Percentiles rank a stretch among this genome's conserved stretches.
Evolutionary conservation across 2,888 invertebrate genomes (phyloP).

Genomic region (Eurois occulta): DNA sequence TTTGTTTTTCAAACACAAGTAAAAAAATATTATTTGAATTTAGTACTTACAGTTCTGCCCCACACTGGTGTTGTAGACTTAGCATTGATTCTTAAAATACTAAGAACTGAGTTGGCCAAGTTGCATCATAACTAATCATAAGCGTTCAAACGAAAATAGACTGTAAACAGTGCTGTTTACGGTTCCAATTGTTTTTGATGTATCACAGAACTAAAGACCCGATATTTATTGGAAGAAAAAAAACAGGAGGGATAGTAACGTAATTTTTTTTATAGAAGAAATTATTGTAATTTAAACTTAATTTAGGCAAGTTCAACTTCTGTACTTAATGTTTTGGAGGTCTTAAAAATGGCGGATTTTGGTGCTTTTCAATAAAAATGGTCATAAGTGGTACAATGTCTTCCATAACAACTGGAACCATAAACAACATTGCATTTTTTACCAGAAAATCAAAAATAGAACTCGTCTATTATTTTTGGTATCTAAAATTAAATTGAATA

Average conservation of each 20-base stretch:
- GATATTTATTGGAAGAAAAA: slow-evolving; percentile 4
- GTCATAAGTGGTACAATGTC: slow-evolving; percentile 46
- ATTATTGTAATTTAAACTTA: slow-evolving; percentile 13
- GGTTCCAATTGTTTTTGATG: slow-evolving; percentile 52
- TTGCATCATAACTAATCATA: slow-evolving; percentile 52
- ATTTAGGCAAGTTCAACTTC: slow-evolving; percentile 12
- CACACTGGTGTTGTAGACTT: slow-evolving; percentile 24
- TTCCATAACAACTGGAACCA: slow-evolving; percentile 55
- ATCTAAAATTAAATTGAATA: slow-evolving; percentile 75
- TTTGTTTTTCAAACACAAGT: neutral
- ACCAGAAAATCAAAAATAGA: slow-evolving; percentile 34
- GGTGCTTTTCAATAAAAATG: slow-evolving; percentile 13
- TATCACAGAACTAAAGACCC: slow-evolving; percentile 26
- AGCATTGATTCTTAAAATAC: slow-evolving; percentile 24
- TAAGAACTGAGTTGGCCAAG: slow-evolving; percentile 19
- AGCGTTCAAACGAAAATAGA: slow-evolving; percentile 36
- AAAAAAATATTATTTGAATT: slow-evolving; percentile 1
- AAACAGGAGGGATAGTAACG: neutral
- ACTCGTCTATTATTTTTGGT: slow-evolving; percentile 59
- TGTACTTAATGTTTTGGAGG: slow-evolving; percentile 45
- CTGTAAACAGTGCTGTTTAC: slow-evolving; percentile 56
- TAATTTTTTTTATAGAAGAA: slow-evolving; percentile 34
- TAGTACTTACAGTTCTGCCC: slow-evolving; percentile 19
- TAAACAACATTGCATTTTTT: slow-evolving; percentile 50
- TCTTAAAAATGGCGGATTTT: slow-evolving; percentile 1